Evolutionary conservation across 2,888 invertebrate species (phyloP), one percentile per base, ranked within the genome.

Genomic region (Polydrusus pterygomalis): DNA sequence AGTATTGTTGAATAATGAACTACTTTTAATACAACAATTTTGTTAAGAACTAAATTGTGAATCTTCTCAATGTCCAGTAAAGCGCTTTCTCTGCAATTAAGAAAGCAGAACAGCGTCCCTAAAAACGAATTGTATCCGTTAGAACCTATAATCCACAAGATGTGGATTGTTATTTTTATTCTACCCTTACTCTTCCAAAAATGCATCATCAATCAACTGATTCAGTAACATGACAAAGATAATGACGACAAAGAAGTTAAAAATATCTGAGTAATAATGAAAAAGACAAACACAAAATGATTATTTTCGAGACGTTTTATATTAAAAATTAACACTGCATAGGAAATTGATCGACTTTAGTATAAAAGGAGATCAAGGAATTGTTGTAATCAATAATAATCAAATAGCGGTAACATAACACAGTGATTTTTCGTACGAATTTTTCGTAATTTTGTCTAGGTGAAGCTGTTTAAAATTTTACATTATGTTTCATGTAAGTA

Each of bases 301-400:
- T n/a, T 56, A 38, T 58, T 15, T 13, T 58, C 15, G 58, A 38
- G 34, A 34, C 17, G n/a, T 25, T 9, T 38, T 0, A 38, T 18
- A 2, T 11, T 34, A 58, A 58, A 58, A 58, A 58, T 58, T 58
- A 58, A 38, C 58, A 58, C 58, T 58, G 58, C 58, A 38, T 58
- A 38, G 11, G 9, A 15, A 58, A 38, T 51, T 10, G 51, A 51
- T 51, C 51, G 15, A 18, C 15, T 49, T 49, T 49, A 1, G 20
- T 51, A 51, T 51, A 51, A 51, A 51, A 51, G 51, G n/a, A 20
- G 20, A 13, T 11, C 25, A 20, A 51, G 18, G 18, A 17, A 49
- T 15, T 15, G 6, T 49, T 5, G 5, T 49, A 49, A 49, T 17
- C 49, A 9, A 49, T 49, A 17, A 34, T 34, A 34, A 34, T 34